Evolutionary conservation across 2,797 vertebrate species (phyloP), one percentile per base, ranked within the genome.

Genomic region (Tokudaia tokunoshimensis): DNA sequence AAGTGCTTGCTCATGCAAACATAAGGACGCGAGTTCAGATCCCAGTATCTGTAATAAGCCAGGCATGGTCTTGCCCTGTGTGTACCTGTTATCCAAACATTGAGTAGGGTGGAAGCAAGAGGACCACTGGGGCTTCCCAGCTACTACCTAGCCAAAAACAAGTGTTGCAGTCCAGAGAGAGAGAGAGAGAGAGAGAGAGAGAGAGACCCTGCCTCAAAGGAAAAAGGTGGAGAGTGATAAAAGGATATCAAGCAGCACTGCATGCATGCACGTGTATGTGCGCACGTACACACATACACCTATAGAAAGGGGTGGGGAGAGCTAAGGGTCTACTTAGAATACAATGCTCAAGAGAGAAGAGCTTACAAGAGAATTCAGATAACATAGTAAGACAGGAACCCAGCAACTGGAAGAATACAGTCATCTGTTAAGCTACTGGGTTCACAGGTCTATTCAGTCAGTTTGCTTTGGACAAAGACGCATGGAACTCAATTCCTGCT

Each of bases 271-370:
- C 9, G 11, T 20, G 59, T 41, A 41, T 26, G 61, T 26, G 14
- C 20, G 9, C 4, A 9, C 1, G 19, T 9, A 3, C 1, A 6
- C 61, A 50, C 22, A 34, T 6, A 24, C 22, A 72, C 12, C 29
- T 63, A 44, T 29, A 55, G 22, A 31, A 65, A 65, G 44, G 34
- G 65, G 24, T 14, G 24, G 2, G 37, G 29, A 41, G 12, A 29
- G 57, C 47, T 26, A 57, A 63, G 50, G 20, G 26, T 52, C 87
- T 50, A 83, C 61, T 82, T 19, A 89, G 6, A 76, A 41, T 37
- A 85, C 89, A 65, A 6, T 37, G 34, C 75, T 63, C 5, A 41
- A n/a, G 7, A 82, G 70, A 61, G 85, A 79, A 81, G 79, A 44
- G 13, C 5, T 55, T 47, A 72, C 2, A 14, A 13, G 5, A 37